These are phyloP conservation scores for Hyperoplus lanceolatus DNA, from an alignment of 2,797 vertebrate genomes.

Conservation along the genomic window DNA sequence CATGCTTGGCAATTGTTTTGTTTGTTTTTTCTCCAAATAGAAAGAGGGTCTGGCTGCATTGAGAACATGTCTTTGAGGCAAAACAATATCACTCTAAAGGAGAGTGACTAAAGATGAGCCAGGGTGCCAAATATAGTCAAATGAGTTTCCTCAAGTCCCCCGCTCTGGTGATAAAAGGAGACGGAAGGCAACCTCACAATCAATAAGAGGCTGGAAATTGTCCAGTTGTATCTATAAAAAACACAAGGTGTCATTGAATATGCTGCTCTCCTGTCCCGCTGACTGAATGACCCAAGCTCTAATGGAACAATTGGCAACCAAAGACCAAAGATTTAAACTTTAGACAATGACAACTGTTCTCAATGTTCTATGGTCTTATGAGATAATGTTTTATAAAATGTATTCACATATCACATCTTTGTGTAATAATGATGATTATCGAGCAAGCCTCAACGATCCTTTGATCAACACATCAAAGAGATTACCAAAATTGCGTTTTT, in stretches of 20 bases:
- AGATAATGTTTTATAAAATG: background rate
- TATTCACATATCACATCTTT: background rate
- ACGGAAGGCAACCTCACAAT: constrained; percentile 45
- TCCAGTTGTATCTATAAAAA: constrained; percentile 57
- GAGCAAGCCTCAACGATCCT: no score
- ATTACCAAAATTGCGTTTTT: no score
- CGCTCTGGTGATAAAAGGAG: constrained; percentile 41
- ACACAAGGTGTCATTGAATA: constrained; percentile 45
- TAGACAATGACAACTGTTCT: background rate
- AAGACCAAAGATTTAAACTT: constrained; percentile 14
- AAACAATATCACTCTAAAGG: constrained; percentile 39
- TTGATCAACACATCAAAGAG: no score
- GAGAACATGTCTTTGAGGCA: constrained; percentile 43
- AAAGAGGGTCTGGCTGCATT: constrained; percentile 35
- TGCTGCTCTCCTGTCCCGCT: constrained; percentile 11
- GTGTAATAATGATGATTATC: background rate
- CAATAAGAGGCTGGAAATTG: constrained; percentile 59
- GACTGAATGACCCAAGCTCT: constrained; percentile 39
- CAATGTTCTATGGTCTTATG: constrained; percentile 10
- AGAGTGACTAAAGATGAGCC: constrained; percentile 34
- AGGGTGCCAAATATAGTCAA: constrained; percentile 23
- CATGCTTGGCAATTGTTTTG: constrained; percentile 34
- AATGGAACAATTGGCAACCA: constrained; percentile 62
- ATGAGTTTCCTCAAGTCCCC: constrained; percentile 29
- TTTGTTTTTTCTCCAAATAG: constrained; percentile 31